Base-by-base conservation (phyloP, 2,113 vertebrate genomes). In the Bothrops jararaca region DNA sequence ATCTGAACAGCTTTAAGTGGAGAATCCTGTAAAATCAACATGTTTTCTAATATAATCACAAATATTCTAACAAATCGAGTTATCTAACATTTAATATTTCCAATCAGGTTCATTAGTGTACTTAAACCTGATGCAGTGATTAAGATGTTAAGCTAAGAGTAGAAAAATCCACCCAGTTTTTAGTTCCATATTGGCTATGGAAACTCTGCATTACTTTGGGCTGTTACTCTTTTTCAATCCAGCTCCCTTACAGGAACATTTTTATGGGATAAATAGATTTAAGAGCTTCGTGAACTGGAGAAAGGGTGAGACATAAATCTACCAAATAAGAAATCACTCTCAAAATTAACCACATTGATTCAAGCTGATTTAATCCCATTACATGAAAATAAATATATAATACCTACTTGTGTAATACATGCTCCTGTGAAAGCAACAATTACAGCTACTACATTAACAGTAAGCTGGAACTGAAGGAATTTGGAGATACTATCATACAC, bases 401-500 rank as follows among this genome's bases (percentile, higher is more conserved):
- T 96, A 97, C 98, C 93, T 97, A 99, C 99, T 98, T 99, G 99
- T 96, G 99, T 99, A 97, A 99, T 99, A 97, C 99, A 99, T 91
- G 99, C 99, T 94, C 99, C 99, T 5, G 99, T 99, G 95, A 99
- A 99, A 94, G 99, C 99, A 93, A 99, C 99, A 91, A 99, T 99
- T 96, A 99, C 99, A n/a, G 99, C 99, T 94, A 99, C 99, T 60
- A 99, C 98, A 64, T 99, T 99, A 95, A 99, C 99, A 6, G 99
- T 99, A 74, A 99, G 98, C 96, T 99, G 99, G 96, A 99, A 99
- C 97, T 99, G 99, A 95, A 99, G 99, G 96, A 99, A 99, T 95
- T 99, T 99, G 57, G 99, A 99, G 97, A 99, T 99, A 98, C 99
- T 99, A 97, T 99, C 99, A 90, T 99, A 99, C 2, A 99, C 99